Base-by-base conservation (phyloP, 92 coral and sea anemone species). In the Palythoa grandiflora region DNA sequence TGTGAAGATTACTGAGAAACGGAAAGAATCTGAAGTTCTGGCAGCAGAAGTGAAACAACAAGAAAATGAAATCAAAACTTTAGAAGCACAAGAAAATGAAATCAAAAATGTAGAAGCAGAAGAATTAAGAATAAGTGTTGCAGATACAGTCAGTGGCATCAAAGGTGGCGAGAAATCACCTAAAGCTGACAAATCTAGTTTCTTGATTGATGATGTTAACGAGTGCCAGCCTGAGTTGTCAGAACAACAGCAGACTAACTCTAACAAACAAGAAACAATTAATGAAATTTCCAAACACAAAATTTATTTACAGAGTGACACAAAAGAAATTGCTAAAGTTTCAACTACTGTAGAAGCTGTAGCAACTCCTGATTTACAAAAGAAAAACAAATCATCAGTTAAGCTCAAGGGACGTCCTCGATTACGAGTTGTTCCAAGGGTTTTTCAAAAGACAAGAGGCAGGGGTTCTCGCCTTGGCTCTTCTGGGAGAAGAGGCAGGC, bases 401-500 rank as follows among this genome's bases (percentile, higher is more conserved):
- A 59, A 68, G 35, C 59, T 7, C 44, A 68, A 68, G 37, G 76
- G 85, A 9, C 75, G 38, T 47, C 73, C 85, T 17, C 73, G 73
- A 1, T 80, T 80, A 66, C 86, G 75, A 13, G 61, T 81, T 81
- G 86, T 81, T 12, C 86, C 86, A 65, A 66, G 86, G 44, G 71
- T 71, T 44, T 28, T 51, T 48, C 57, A 21, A 17, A 68, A 71
- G 75, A 19, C 86, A 40, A 66, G 59, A 15, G 76, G 75, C 11
- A 48, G 59, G 71, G 86, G 86, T 5, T 65, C 61, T 39, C 21
- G 86, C 20, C 75, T 50, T 7, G 20, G 10, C 20, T 57, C 35
- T 60, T 50, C 90, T 17, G 84, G 91, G 17, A 71, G 79, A 59
- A 81, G 83, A 84, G 92, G 93, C 8, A 91, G 88, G 28, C 79